These are phyloP conservation scores for Nyctereutes procyonoides DNA, from an alignment of 2,113 vertebrate genomes.

Conservation along the genomic window DNA sequence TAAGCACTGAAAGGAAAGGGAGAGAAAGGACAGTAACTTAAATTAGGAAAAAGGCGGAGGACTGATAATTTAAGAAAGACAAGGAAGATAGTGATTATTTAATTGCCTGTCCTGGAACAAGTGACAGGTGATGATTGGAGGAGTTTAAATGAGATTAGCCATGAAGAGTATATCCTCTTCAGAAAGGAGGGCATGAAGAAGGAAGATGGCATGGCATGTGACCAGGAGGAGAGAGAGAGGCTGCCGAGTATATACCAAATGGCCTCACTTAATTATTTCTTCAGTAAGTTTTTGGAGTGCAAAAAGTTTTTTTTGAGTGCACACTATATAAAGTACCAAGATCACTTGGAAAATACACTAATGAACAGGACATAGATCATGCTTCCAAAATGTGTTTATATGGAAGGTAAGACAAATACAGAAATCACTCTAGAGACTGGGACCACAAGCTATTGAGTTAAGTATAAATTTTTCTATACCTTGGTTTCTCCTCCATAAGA, in stretches of 20 bases:
- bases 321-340: background rate
- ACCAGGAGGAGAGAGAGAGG: background rate
- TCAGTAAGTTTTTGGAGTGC: background rate
- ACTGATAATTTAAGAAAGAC: background rate
- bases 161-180: background rate
- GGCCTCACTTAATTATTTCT: background rate
- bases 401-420: background rate
- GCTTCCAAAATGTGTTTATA: background rate
- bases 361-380: background rate
- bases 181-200: background rate
- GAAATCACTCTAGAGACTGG: background rate
- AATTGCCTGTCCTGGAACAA: background rate
- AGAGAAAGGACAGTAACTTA: background rate
- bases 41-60: background rate
- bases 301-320: background rate
- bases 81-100: background rate
- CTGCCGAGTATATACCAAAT: background rate
- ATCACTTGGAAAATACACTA: background rate
- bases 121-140: background rate
- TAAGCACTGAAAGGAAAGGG: background rate
- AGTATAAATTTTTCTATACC: background rate
- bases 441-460: background rate
- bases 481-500: background rate
- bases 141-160: background rate
- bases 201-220: background rate